Percentiles rank a stretch among this genome's conserved stretches.
phyloP scores from a whole-genome alignment of 2,113 vertebrate species.

The Podocnemis expansa region DNA sequence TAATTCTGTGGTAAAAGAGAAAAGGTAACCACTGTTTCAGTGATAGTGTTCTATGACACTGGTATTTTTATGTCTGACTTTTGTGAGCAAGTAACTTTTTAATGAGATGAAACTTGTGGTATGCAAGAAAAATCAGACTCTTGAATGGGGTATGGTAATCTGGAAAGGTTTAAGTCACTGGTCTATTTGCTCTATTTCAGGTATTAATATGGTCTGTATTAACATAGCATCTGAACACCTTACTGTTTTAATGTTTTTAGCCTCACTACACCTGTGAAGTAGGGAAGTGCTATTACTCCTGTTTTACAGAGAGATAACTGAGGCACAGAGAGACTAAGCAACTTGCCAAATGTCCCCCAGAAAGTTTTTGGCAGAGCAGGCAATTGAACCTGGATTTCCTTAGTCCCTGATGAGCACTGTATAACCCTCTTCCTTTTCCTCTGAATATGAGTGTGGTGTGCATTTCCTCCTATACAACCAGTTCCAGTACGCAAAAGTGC shows the following conservation, averaged over 20 bases:
- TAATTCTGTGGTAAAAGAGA: too few species aligned
- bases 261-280: not conserved
- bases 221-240: not conserved
- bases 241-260: constrained; percentile 4
- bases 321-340: not conserved
- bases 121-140: too few species aligned
- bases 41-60: too few species aligned
- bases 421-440: not conserved
- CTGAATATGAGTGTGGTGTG: not conserved
- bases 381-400: not conserved
- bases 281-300: not conserved
- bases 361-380: not conserved
- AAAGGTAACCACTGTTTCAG: too few species aligned
- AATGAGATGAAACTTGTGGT: too few species aligned
- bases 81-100: too few species aligned
- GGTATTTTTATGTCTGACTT: too few species aligned
- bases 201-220: not conserved
- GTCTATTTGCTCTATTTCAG: not conserved
- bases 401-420: not conserved
- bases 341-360: constrained; percentile 11
- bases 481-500: not conserved
- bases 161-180: too few species aligned
- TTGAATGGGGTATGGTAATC: too few species aligned
- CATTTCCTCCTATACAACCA: not conserved
- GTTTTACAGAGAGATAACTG: not conserved